Percentiles rank a stretch among this genome's conserved stretches.
phyloP scores from a whole-genome alignment of 2,113 vertebrate species.

The Bubo scandiacus region DNA sequence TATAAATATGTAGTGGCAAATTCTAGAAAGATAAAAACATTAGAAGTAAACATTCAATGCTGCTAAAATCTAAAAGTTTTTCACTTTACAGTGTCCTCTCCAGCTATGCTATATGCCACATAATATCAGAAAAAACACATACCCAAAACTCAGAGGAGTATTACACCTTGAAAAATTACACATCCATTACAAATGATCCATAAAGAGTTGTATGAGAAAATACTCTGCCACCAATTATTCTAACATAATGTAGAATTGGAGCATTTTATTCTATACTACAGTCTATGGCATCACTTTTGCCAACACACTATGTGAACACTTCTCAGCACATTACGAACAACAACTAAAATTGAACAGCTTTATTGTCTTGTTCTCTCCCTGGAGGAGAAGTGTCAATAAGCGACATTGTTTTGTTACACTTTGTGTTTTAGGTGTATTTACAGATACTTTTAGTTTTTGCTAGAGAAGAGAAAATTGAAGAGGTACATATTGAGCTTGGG shows the following conservation, averaged over 20 bases:
- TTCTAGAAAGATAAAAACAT: not conserved
- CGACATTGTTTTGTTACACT: not conserved
- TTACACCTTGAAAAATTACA: not conserved
- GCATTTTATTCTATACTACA: not conserved
- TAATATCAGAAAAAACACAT: not conserved
- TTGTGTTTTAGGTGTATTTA: not conserved
- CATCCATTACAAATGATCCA: not conserved
- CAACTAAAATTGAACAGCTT: not conserved
- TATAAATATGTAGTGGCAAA: not conserved
- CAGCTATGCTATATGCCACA: not conserved
- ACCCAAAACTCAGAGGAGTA: not conserved
- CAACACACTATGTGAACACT: not conserved
- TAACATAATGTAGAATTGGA: not conserved
- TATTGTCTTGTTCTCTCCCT: not conserved
- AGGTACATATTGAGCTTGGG: not conserved
- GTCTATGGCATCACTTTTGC: not conserved
- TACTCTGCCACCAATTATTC: not conserved
- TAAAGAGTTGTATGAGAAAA: not conserved
- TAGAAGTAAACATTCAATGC: not conserved
- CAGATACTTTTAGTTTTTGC: not conserved
- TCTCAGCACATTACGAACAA: not conserved
- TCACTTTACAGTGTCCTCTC: not conserved
- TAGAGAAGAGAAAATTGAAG: not conserved
- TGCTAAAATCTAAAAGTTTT: not conserved
- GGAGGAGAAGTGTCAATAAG: not conserved